Evolutionary conservation across 2,888 invertebrate species (phyloP), one percentile per base, ranked within the genome.

Genomic region (Idaea straminata): DNA sequence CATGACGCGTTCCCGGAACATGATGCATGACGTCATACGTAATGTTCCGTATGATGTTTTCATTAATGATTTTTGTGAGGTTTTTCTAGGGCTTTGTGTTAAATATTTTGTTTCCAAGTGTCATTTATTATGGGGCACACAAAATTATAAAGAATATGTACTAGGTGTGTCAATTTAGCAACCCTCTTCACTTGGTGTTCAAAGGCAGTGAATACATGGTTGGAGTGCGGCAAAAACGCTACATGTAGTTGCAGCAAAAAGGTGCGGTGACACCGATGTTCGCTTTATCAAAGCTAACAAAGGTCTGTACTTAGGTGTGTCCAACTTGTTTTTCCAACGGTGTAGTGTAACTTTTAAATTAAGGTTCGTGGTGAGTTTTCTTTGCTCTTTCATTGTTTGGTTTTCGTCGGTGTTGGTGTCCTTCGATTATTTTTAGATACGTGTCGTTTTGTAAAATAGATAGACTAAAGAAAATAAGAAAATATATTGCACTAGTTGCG

Each of bases 171-270:
- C 38, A 61, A 34, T 34, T 62, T 36, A 25, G n/a, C 59, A 57
- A 61, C 62, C 15, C 25, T 13, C 47, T 5, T 15, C n/a, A 47
- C 13, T 47, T 13, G 60, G 62, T 61, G 57, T 61, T 60, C 60
- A 62, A 62, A 65, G 38, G 64, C 34, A 35, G 15, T 65, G 15
- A 47, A 47, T 47, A 47, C 59, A 59, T 59, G 59, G 16, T 59
- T 15, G 58, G 16, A 16, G 58, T 58, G 59, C 59, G 34, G 34
- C 59, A 59, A 59, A 59, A 59, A 59, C 25, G 25, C 15, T 15
- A 59, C 47, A 78, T 83, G 82, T 83, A 80, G 81, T 81, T 79
- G 78, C 74, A 74, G 81, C 81, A 85, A 87, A 88, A 87, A 87
- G 81, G 85, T 84, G 83, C 78, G 80, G 78, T 80, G 80, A 74